Evolutionary conservation across 2,888 invertebrate species (phyloP), one percentile per base, ranked within the genome.

Genomic region (Cabera pusaria): DNA sequence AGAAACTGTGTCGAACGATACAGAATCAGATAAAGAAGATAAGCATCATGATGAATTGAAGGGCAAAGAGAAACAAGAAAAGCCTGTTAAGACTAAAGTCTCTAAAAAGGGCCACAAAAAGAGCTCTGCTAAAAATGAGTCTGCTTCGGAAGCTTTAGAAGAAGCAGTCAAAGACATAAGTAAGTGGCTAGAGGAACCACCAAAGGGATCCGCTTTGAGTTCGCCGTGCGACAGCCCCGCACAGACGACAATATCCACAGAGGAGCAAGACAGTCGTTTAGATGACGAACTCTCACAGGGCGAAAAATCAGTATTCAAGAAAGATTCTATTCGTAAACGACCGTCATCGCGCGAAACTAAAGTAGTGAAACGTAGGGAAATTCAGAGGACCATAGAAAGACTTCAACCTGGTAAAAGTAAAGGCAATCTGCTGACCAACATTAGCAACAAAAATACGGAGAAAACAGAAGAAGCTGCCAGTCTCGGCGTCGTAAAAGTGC

Each of bases 381-480:
- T 95, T 43, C 94, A 96, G 72, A 90, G 96, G 48, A 96, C 95
- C 0, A 96, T 96, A 53, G 96, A 96, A 52, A 90, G 96, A 36
- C 78, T 96, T 29, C 96, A 96, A 61, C 96, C 96, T 0, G 96
- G 96, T 0, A 96, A 96, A 77, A 93, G 96, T 63, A 96, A 96
- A 86, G 96, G 96, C 0, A 96, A 96, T 80, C 85, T 96, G 8
- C 85, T 96, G 11, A 92, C 94, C 19, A 95, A 94, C 65, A 88
- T 92, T 10, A 88, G 85, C 52, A 91, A 90, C 39, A 86, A 86
- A 58, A 74, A 72, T 57, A 64, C 82, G 0, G 89, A 90, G 46
- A 91, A 91, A 66, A 57, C 82, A 6, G 93, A 93, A 54, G 93
- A 93, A 63, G 57, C 85, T 0, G 77, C 89, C 22, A 90, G 92